Evolutionary conservation across 2,797 vertebrate species (phyloP).

Genomic region (Salmo trutta): DNA sequence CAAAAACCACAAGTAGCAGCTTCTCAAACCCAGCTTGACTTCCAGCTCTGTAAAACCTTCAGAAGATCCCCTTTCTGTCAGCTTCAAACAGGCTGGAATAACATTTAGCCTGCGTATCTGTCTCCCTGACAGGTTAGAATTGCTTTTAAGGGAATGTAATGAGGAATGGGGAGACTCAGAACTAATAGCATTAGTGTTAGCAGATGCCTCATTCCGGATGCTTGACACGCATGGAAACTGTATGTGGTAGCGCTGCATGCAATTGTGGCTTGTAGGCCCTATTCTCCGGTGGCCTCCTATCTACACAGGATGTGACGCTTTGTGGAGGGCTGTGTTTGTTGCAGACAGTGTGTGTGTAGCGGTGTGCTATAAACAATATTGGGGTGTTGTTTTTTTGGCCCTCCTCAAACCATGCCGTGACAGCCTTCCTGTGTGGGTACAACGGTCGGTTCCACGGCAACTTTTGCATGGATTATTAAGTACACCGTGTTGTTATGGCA

Average conservation of each 20-base stretch:
- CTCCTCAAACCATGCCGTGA: constrained; percentile 62
- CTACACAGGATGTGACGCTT: constrained; percentile 68
- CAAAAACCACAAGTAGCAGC: constrained; percentile 79
- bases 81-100: constrained; percentile 50
- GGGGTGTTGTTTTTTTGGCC: constrained; percentile 48
- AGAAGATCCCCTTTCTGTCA: constrained; percentile 21
- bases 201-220: constrained; percentile 58
- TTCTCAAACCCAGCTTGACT: constrained; percentile 46
- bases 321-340: constrained; percentile 61
- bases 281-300: constrained; percentile 51
- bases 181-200: constrained; percentile 35
- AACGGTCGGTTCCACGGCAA: constrained; percentile 28
- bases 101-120: constrained; percentile 31
- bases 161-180: constrained; percentile 19
- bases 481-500: constrained; percentile 76
- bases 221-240: constrained; percentile 64
- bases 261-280: constrained; percentile 65
- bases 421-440: constrained; percentile 55
- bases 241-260: constrained; percentile 58
- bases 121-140: constrained; percentile 24
- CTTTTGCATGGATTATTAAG: constrained; percentile 65
- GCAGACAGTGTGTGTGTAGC: constrained; percentile 24
- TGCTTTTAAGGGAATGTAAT: constrained; percentile 42
- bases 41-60: constrained; percentile 54
- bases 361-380: constrained; percentile 5